phyloP scores from a whole-genome alignment of 1,140 invertebrate genomes.

The Lerema accius region DNA sequence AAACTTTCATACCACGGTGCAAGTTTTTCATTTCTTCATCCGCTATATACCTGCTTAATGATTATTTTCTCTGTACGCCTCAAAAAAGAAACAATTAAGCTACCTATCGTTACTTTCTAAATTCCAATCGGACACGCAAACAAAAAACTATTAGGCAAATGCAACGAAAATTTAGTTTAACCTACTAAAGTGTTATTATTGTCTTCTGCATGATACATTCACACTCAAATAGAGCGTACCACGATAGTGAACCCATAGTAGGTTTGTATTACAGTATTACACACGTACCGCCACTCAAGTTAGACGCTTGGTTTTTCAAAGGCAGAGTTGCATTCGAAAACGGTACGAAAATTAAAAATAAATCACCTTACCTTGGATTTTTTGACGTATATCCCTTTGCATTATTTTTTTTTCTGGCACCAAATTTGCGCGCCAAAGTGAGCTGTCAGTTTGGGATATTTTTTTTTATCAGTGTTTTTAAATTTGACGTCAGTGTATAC shows the following conservation, averaged over 20 bases:
- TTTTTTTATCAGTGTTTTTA: constrained; percentile 5
- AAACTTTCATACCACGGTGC: too few relatives aligned
- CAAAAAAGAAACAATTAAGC: neutral
- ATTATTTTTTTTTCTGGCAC: constrained; percentile 26
- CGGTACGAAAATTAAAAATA: constrained; percentile 46
- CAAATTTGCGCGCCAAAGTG: constrained; percentile 14
- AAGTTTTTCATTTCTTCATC: too few relatives aligned
- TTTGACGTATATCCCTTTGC: constrained; percentile 3
- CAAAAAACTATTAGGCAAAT: constrained; percentile 35
- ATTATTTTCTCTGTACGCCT: neutral
- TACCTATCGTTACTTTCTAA: constrained; percentile 32
- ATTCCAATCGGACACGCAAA: constrained; percentile 37
- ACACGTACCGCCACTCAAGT: constrained; percentile 61
- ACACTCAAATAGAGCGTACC: constrained; percentile 74
- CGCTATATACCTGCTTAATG: too few relatives aligned
- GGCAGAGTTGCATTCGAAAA: constrained; percentile 37
- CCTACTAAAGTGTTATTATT: constrained; percentile 43
- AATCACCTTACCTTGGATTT: constrained; percentile 24
- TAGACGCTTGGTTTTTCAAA: constrained; percentile 56
- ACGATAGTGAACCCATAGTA: constrained; percentile 52
- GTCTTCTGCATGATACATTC: constrained; percentile 68
- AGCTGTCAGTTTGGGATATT: constrained; percentile 16
- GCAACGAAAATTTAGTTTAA: constrained; percentile 37
- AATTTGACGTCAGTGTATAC: constrained; percentile 17
- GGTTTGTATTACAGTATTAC: constrained; percentile 69